Evolutionary conservation across 2,888 invertebrate genomes (phyloP), one percentile per base, ranked within the genome.

Genomic region (Cataglyphis cursor): DNA sequence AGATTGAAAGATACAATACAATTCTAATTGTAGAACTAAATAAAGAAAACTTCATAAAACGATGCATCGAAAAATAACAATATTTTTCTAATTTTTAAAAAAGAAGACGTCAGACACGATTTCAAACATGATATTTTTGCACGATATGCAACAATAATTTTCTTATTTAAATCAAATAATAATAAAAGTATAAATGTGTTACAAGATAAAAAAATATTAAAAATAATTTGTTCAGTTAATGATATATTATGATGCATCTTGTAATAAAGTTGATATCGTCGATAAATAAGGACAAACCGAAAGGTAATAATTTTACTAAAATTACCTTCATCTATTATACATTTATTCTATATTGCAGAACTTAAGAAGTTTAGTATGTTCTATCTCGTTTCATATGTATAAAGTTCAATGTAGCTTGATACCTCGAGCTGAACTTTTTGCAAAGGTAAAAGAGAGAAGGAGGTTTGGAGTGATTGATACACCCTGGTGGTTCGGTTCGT

Each of bases 391-490:
- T 87, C 87, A 81, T 87, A 87, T 76, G 87, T 85, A 86, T 82
- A 85, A 85, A 89, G 84, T 82, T 83, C 24, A 24, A 64, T 75
- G 73, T 75, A 81, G 82, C 83, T 84, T 66, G 76, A 35, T 31
- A 62, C 44, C 74, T 44, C 66, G 64, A 59, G 80, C 28, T 59
- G 62, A 87, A 89, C 78, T 85, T 89, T 48, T 74, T 62, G 57
- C 44, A 73, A 66, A 24, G 28, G 59, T 68, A 70, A n/a, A 38
- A 62, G 62, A 54, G 41, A 18, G 57, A 12, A 12, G n/a, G 62
- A 35, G 41, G 21, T 51, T 61, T 61, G 54, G n/a, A 35, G 82
- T 89, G 87, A 89, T 89, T 87, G 89, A 89, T 89, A 84, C 86
- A 81, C 84, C 61, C 80, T 65, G 81, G 78, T 68, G 84, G 81